A percentile compares a stretch with the other conserved stretches of the same genome.
Evolutionary conservation across 2,888 invertebrate species (phyloP).

Genomic region (Lepidocyrtinus sp.): DNA sequence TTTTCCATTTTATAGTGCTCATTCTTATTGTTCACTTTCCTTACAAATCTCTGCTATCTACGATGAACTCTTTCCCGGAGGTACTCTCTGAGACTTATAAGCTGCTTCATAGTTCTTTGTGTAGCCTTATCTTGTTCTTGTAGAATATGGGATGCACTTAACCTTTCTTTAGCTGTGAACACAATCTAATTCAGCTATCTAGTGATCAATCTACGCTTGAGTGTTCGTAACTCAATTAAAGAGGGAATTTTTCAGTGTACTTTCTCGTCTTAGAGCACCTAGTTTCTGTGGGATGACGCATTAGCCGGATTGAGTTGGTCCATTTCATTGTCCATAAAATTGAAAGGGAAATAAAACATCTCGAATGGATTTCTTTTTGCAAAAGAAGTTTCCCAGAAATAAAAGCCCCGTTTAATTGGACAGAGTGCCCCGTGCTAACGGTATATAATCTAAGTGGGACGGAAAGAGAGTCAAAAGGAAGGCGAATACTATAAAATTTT

Average conservation of each 20-base stretch:
- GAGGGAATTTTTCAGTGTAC: neutral
- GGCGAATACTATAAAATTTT: neutral
- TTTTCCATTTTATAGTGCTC: too few relatives aligned
- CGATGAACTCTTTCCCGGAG: too few relatives aligned
- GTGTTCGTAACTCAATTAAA: neutral
- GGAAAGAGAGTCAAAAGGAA: neutral
- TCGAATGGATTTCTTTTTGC: too few relatives aligned
- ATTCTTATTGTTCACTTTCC: too few relatives aligned
- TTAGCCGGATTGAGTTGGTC: neutral
- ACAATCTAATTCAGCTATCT: too few relatives aligned
- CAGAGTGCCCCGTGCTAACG: neutral
- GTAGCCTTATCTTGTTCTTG: too few relatives aligned
- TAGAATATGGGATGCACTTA: too few relatives aligned
- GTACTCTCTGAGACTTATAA: too few relatives aligned
- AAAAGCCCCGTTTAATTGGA: neutral
- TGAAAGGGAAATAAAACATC: too few relatives aligned
- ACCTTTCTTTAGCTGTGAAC: too few relatives aligned
- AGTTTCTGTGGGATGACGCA: neutral
- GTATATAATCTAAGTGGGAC: neutral
- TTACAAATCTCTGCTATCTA: too few relatives aligned
- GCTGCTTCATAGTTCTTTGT: too few relatives aligned
- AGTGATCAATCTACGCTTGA: neutral
- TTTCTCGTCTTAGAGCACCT: neutral
- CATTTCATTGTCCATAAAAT: neutral
- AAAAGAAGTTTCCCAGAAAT: neutral